Conservation (phyloP, 2,888 invertebrate species). For the Pterostichus niger region DNA sequence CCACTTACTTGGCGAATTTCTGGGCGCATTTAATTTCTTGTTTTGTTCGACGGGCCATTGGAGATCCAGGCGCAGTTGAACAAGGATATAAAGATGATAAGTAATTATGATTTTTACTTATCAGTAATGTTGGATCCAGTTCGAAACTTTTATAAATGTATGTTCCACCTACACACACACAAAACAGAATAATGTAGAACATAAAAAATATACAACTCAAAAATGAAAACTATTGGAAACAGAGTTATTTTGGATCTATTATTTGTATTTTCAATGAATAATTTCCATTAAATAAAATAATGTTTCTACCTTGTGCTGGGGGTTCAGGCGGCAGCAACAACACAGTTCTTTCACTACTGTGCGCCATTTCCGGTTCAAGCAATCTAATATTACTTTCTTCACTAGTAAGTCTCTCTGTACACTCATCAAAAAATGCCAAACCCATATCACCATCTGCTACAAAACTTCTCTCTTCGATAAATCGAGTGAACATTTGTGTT, state of each 20-base stretch:
- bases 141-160: slow-evolving; percentile 82
- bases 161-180: slow-evolving; percentile 77
- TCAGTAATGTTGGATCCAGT: slow-evolving; percentile 81
- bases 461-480: slow-evolving; percentile 99
- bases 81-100: slow-evolving; percentile 74
- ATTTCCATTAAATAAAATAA: slow-evolving; percentile 68
- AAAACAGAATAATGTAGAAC: no score
- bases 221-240: no score
- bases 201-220: slow-evolving; percentile 28
- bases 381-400: slow-evolving; percentile 82
- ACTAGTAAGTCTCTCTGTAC: slow-evolving; percentile 87
- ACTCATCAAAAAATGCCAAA: slow-evolving; percentile 98
- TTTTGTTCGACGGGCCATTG: slow-evolving; percentile 95
- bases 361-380: slow-evolving; percentile 89
- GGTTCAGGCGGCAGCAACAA: slow-evolving; percentile 97
- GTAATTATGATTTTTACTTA: slow-evolving; percentile 74
- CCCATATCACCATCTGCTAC: slow-evolving; percentile 98
- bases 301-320: slow-evolving; percentile 74
- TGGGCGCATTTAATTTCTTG: slow-evolving; percentile 97
- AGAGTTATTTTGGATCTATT: no score
- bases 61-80: slow-evolving; percentile 86
- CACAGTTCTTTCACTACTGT: slow-evolving; percentile 93
- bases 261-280: no score
- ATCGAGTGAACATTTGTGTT: slow-evolving; percentile 98
- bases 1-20: slow-evolving; percentile 83